These are phyloP conservation scores for Caranx ignobilis DNA, from an alignment of 2,113 vertebrate genomes.

Conservation along the genomic window DNA sequence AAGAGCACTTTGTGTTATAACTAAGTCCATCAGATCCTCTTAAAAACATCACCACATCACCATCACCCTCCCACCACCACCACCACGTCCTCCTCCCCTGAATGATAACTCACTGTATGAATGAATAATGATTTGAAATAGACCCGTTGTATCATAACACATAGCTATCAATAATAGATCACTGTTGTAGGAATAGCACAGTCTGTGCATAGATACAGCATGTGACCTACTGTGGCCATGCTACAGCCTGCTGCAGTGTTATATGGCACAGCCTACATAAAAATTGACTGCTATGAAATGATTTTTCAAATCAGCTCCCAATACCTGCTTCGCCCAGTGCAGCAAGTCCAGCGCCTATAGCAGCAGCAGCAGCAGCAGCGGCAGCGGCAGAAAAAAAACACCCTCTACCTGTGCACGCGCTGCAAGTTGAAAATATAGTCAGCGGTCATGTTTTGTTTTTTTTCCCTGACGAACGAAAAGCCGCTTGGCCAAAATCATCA, in stretches of 20 bases:
- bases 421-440: constrained; percentile 64
- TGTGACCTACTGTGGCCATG: constrained; percentile 78
- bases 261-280: constrained; percentile 70
- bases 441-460: constrained; percentile 59
- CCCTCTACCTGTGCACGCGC: constrained; percentile 65
- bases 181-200: constrained; percentile 40
- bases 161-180: constrained; percentile 73
- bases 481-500: constrained; percentile 33
- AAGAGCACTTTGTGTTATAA: constrained; percentile 16
- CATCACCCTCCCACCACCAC: constrained; percentile 5
- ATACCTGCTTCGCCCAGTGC: constrained; percentile 71
- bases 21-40: constrained; percentile 21
- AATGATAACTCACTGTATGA: constrained; percentile 60
- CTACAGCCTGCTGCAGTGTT: constrained; percentile 71
- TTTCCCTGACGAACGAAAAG: constrained; percentile 29
- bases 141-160: constrained; percentile 71
- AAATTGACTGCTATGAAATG: constrained; percentile 71
- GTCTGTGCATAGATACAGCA: constrained; percentile 63
- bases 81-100: background rate
- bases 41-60: constrained; percentile 27
- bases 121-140: constrained; percentile 73
- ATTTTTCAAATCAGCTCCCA: constrained; percentile 51
- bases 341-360: constrained; percentile 67
- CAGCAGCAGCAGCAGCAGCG: too few species aligned
- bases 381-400: constrained; percentile 16